Conservation (phyloP, 2,888 invertebrate genomes). For the Phasia obesa region DNA sequence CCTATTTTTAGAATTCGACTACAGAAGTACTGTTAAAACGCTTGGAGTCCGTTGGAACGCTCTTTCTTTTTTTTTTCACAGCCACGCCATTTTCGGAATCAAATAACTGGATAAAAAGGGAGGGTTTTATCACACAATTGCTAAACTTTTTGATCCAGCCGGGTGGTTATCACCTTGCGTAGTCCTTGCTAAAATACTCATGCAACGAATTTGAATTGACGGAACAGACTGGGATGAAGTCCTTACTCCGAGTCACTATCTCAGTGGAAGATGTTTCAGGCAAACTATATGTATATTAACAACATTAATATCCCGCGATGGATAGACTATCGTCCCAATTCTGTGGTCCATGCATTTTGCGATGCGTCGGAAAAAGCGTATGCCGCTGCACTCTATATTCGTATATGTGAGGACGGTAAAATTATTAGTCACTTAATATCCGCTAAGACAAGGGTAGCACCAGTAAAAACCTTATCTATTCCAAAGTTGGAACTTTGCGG, state of each 20-base stretch:
- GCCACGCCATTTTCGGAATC: too few relatives aligned
- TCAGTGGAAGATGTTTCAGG: not conserved
- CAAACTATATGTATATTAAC: not conserved
- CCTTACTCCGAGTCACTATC: not conserved
- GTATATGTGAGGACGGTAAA: not conserved
- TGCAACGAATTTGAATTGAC: conserved; percentile 12
- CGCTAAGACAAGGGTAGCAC: conserved; percentile 3
- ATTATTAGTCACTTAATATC: not conserved
- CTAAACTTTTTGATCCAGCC: conserved; percentile 10
- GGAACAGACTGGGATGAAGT: conserved; percentile 2
- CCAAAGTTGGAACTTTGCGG: conserved; percentile 33
- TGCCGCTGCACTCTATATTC: conserved; percentile 2
- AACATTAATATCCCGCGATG: conserved; percentile 1
- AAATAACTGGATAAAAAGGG: too few relatives aligned
- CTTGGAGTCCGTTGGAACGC: too few relatives aligned
- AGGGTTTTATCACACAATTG: too few relatives aligned
- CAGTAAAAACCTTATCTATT: conserved; percentile 31
- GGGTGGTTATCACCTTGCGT: conserved; percentile 10
- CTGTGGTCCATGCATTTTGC: not conserved
- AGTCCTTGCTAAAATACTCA: conserved; percentile 11
- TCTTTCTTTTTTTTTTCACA: too few relatives aligned
- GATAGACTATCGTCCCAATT: not conserved
- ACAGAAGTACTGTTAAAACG: not conserved
- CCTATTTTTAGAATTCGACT: too few relatives aligned
- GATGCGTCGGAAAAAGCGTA: conserved; percentile 1